These are phyloP conservation scores for Butorides virescens DNA, from an alignment of 2,113 vertebrate genomes.

Conservation along the genomic window DNA sequence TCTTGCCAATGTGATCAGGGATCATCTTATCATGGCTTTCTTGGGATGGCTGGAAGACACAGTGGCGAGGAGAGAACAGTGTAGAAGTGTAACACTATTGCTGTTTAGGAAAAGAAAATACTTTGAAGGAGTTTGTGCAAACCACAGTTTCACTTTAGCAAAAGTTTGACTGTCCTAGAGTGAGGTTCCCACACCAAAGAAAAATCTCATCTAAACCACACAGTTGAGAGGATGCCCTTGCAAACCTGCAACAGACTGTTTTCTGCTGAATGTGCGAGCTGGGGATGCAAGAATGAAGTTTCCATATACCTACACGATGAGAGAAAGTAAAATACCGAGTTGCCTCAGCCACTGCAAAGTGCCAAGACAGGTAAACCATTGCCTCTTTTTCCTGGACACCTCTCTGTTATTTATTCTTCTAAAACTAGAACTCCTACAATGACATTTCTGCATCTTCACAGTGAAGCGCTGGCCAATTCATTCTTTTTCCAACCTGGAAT, in stretches of 20 bases:
- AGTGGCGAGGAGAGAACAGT: accelerated
- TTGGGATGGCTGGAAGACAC: not conserved
- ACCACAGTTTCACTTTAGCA: not conserved
- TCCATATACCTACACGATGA: accelerated
- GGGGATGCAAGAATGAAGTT: not conserved
- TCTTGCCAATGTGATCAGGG: not conserved
- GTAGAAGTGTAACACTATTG: not conserved
- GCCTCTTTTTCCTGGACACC: not conserved
- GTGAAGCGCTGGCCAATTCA: not conserved
- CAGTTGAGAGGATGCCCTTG: not conserved
- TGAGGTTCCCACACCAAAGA: not conserved
- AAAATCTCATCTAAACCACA: not conserved
- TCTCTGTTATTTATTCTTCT: no score
- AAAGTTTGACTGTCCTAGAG: accelerated
- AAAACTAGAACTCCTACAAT: accelerated
- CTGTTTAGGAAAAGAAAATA: not conserved
- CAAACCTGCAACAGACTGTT: not conserved
- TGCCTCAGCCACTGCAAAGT: not conserved
- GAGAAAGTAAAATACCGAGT: not conserved
- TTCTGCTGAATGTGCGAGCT: not conserved
- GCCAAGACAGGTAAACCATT: not conserved
- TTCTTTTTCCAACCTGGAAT: not conserved
- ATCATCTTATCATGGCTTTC: not conserved
- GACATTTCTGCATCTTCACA: not conserved
- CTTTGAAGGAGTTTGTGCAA: not conserved